Evolutionary conservation across 2,113 vertebrate species (phyloP), one percentile per base, ranked within the genome.

Genomic region (Sula dactylatra): DNA sequence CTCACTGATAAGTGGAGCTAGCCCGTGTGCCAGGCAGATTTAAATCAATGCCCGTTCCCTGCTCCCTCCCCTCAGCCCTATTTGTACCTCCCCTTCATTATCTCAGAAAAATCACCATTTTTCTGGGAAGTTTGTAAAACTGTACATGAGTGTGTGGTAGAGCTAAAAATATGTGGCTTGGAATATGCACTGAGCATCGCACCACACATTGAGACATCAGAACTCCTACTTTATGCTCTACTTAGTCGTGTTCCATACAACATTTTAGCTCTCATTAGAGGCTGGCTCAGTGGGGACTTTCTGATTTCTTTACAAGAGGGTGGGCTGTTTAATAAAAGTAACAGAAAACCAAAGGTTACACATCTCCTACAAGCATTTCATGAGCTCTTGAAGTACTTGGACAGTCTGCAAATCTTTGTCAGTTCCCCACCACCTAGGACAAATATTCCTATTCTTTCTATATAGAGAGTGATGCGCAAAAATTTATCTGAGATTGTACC

Each of bases 21-120:
- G 73, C 55, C 92, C n/a, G 58, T 70, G 93, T 97, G 96, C 97
- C 96, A 92, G 93, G 94, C 94, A 95, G 94, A 96, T 96, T 92
- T 91, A 95, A 96, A 97, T 95, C 97, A 93, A 72, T 82, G 87
- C 86, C 89, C 82, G 16, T 82, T 73, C 73, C 87, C 71, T 85
- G 84, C 94, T 86, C 82, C 62, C 82, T 95, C 82, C 93, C 86
- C 88, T 92, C 76, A 42, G 84, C 77, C 80, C 69, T 29, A 5
- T n/a, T 69, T n/a, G 88, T 27, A 61, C 83, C 95, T 94, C 92
- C 88, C 86, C 88, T 86, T 85, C 70, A 58, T 91, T 87, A 91
- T 91, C 93, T 77, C 44, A 7, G 67, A 73, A 58, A 85, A 87
- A 95, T 82, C 65, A 55, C 34, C 78, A 62, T 94, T 94, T 93